These are phyloP conservation scores for Scaptomyza reducta DNA, from an alignment of 2,888 invertebrate genomes.

Conservation along the genomic window DNA sequence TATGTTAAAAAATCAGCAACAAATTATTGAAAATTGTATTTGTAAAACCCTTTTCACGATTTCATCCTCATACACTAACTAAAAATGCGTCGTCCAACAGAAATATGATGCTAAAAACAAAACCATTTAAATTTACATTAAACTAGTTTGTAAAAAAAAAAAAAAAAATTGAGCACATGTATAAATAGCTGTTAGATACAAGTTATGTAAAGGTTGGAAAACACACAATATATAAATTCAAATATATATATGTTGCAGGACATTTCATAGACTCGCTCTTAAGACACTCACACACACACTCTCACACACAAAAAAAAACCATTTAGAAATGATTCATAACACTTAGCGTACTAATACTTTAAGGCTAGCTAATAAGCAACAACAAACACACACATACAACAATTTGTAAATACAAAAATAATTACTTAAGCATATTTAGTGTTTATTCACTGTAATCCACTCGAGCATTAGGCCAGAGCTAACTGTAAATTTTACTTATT, in stretches of 20 bases:
- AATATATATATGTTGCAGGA: slow-evolving; percentile 53
- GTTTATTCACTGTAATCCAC: slow-evolving; percentile 49
- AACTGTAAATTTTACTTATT: slow-evolving; percentile 28
- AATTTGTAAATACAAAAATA: slow-evolving; percentile 59
- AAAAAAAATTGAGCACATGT: slow-evolving; percentile 50
- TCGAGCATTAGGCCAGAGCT: slow-evolving; percentile 53
- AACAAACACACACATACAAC: background rate
- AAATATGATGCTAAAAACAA: slow-evolving; percentile 53
- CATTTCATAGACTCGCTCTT: slow-evolving; percentile 63
- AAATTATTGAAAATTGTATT: slow-evolving; percentile 5
- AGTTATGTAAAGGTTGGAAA: slow-evolving; percentile 58
- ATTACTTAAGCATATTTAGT: slow-evolving; percentile 47
- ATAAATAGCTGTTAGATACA: slow-evolving; percentile 61
- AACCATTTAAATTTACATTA: slow-evolving; percentile 49
- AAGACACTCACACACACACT: slow-evolving; percentile 46
- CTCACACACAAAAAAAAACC: slow-evolving; percentile 20
- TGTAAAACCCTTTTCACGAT: background rate
- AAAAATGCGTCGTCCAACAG: slow-evolving; percentile 69
- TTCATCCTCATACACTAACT: slow-evolving; percentile 13
- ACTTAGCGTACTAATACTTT: slow-evolving; percentile 41
- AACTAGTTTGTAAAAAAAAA: slow-evolving; percentile 57
- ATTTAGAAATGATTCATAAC: slow-evolving; percentile 21
- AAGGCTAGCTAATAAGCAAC: slow-evolving; percentile 48
- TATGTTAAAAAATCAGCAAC: slow-evolving; percentile 16
- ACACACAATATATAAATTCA: background rate